A percentile compares a stretch with the other conserved stretches of the same genome.
Evolutionary conservation across 2,888 invertebrate species (phyloP).

Genomic region (Cheilosia soror): DNA sequence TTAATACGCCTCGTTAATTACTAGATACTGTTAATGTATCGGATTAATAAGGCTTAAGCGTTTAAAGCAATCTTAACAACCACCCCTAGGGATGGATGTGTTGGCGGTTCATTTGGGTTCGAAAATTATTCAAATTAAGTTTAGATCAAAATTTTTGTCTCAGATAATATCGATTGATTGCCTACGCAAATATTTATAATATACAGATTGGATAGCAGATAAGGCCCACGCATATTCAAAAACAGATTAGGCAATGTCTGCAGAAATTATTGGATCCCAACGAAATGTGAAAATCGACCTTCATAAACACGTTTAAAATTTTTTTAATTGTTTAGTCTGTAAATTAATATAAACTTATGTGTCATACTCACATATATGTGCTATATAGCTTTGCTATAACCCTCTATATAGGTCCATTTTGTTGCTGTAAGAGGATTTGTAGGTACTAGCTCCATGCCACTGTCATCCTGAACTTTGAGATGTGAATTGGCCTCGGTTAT

Average conservation of each 20-base stretch:
- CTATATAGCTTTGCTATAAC: too few species aligned
- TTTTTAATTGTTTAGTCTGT: too few species aligned
- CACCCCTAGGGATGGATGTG: not conserved
- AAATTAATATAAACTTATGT: too few species aligned
- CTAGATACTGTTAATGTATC: not conserved
- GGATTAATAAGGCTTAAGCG: not conserved
- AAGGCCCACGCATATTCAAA: too few species aligned
- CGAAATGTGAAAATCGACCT: not conserved
- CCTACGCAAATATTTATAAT: not conserved
- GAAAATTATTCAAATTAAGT: not conserved
- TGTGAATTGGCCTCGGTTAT: too few species aligned
- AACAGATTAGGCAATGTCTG: not conserved
- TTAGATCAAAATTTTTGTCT: not conserved
- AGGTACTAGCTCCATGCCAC: too few species aligned
- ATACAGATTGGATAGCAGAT: not conserved
- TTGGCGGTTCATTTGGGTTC: not conserved
- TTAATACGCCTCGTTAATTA: not conserved
- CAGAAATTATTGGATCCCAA: not conserved
- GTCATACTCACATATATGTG: too few species aligned
- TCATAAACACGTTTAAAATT: too few species aligned
- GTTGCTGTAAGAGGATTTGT: too few species aligned
- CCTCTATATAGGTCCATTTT: too few species aligned
- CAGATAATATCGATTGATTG: not conserved
- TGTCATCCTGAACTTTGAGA: too few species aligned
- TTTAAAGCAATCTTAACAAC: not conserved